Conservation (phyloP, 2,888 invertebrate species). For the Syritta pipiens region DNA sequence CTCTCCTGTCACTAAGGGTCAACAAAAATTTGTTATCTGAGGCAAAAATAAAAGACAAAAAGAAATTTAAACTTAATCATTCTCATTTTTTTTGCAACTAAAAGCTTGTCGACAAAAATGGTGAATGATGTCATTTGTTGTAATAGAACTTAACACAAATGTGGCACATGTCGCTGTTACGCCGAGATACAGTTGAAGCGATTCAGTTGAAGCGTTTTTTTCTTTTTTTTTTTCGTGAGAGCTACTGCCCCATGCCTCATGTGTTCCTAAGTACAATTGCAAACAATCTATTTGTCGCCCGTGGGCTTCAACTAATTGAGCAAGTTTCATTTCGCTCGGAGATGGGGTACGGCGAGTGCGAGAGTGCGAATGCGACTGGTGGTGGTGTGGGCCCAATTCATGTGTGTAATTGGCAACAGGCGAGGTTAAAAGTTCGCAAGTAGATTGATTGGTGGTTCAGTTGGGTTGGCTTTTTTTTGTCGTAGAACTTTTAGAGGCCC, state of each 20-base stretch:
- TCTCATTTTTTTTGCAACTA: no score
- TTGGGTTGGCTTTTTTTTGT: background rate
- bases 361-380: no score
- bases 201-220: constrained; percentile 16
- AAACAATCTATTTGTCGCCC: constrained; percentile 55
- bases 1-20: background rate
- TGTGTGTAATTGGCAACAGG: constrained; percentile 24
- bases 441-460: background rate
- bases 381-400: constrained; percentile 19
- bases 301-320: constrained; percentile 58
- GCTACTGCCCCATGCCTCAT: constrained; percentile 12
- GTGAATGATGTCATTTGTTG: constrained; percentile 49
- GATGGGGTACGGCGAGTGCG: background rate
- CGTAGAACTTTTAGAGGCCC: constrained; percentile 1
- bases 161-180: constrained; percentile 9
- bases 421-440: constrained; percentile 40
- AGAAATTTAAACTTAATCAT: no score
- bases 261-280: constrained; percentile 46
- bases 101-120: background rate
- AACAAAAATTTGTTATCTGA: background rate
- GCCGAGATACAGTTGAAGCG: constrained; percentile 21
- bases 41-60: background rate
- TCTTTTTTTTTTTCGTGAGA: constrained; percentile 17
- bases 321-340: constrained; percentile 40
- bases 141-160: constrained; percentile 21